phyloP scores from a whole-genome alignment of 35 echinoderm and acorn worm genomes.

The Strongylocentrotus purpuratus region DNA sequence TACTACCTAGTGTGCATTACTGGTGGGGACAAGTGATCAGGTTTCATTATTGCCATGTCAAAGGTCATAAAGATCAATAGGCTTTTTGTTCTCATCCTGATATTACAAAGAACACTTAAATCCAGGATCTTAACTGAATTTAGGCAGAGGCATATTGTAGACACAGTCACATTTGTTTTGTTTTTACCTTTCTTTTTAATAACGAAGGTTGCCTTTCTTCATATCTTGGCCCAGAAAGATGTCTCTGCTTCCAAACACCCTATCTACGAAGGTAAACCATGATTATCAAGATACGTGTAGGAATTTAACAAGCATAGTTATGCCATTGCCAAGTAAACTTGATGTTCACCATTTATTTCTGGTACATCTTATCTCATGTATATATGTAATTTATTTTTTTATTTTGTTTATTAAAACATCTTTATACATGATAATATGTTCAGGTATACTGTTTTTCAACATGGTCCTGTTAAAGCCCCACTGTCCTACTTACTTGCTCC shows the following conservation, averaged over 20 bases:
- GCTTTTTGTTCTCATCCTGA: neutral
- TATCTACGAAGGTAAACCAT: constrained; percentile 50
- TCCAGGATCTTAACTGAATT: neutral
- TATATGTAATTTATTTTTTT: neutral
- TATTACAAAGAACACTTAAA: neutral
- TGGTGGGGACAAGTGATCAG: no score
- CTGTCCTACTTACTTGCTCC: no score
- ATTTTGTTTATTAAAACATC: no score
- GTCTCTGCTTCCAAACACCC: neutral
- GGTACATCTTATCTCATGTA: neutral
- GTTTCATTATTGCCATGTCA: no score
- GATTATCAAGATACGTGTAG: neutral
- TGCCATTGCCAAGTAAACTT: neutral
- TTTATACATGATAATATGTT: no score
- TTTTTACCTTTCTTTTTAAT: neutral
- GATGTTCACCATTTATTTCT: neutral
- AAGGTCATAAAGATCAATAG: no score
- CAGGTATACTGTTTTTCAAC: no score
- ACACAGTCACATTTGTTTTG: neutral
- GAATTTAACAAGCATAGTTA: neutral
- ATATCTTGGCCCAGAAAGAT: constrained; percentile 55
- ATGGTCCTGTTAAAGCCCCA: no score
- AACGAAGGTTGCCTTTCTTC: constrained; percentile 46
- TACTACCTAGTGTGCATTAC: no score
- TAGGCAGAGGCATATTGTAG: neutral